A percentile compares a stretch with the other conserved stretches of the same genome.
phyloP scores from a whole-genome alignment of 2,888 invertebrate genomes.

The Thelaira solivaga region DNA sequence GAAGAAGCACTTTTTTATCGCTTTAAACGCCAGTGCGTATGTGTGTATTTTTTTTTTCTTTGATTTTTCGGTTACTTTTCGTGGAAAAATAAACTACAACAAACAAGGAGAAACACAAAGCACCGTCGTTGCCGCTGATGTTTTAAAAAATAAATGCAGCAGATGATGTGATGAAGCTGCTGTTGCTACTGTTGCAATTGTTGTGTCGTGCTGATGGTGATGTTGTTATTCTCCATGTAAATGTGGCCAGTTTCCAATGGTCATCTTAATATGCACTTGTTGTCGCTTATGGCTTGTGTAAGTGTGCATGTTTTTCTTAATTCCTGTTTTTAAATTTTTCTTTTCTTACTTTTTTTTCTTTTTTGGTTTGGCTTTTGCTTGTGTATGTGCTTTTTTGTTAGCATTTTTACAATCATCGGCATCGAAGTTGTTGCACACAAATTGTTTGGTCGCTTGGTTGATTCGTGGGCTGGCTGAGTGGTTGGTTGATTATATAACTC shows the following conservation, averaged over 20 bases:
- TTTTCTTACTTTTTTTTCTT: conserved; percentile 14
- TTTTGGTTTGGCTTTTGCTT: conserved; percentile 19
- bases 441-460: conserved; percentile 43
- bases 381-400: not conserved
- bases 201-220: too few species aligned
- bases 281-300: conserved; percentile 44
- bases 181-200: conserved; percentile 31
- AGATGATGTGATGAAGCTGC: conserved; percentile 13
- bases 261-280: conserved; percentile 63
- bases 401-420: not conserved
- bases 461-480: conserved; percentile 41
- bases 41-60: too few species aligned
- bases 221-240: conserved; percentile 59
- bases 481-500: conserved; percentile 35
- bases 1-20: conserved; percentile 11
- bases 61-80: conserved; percentile 67
- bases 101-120: conserved; percentile 1
- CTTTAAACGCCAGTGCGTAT: conserved; percentile 41
- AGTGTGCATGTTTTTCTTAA: conserved; percentile 25
- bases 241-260: conserved; percentile 62
- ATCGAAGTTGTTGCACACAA: conserved; percentile 32
- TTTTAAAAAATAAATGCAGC: conserved; percentile 14
- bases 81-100: conserved; percentile 65
- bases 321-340: not conserved
- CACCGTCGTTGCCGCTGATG: conserved; percentile 14